phyloP scores from a whole-genome alignment of 2,797 vertebrate species.

The Liparis tanakae region DNA sequence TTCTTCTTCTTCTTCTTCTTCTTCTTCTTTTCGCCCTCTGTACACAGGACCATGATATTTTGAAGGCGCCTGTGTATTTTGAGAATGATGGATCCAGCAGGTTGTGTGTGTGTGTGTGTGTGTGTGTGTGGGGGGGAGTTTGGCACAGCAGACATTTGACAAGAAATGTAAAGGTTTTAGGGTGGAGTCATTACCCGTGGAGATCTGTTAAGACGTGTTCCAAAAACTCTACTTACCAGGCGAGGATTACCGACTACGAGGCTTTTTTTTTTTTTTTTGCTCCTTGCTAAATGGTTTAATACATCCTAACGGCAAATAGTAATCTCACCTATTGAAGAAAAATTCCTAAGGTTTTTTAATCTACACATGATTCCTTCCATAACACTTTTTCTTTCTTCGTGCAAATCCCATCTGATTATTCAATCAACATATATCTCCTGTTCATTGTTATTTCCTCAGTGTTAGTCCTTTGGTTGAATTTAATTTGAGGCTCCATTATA shows the following conservation, averaged over 20 bases:
- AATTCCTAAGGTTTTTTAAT: slow-evolving; percentile 25
- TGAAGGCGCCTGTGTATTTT: slow-evolving; percentile 72
- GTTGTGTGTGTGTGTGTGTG: slow-evolving; percentile 26
- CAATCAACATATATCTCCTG: slow-evolving; percentile 20
- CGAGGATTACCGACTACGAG: slow-evolving; percentile 50
- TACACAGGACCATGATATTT: slow-evolving; percentile 66
- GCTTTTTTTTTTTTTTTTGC: slow-evolving; percentile 33
- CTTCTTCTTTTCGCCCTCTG: slow-evolving; percentile 42
- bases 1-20: too few relatives aligned
- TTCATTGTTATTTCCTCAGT: slow-evolving; percentile 33
- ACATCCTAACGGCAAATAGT: slow-evolving; percentile 28
- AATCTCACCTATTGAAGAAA: slow-evolving; percentile 21
- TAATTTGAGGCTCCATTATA: slow-evolving; percentile 62
- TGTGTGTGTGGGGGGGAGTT: slow-evolving; percentile 23
- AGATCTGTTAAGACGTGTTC: slow-evolving; percentile 72
- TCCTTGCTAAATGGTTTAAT: slow-evolving; percentile 30
- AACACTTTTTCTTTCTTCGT: slow-evolving; percentile 30
- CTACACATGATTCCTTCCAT: slow-evolving; percentile 40
- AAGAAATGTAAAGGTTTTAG: slow-evolving; percentile 73
- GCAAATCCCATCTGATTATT: slow-evolving; percentile 39
- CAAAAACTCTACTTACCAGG: slow-evolving; percentile 63
- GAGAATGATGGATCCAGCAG: slow-evolving; percentile 75
- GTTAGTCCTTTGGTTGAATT: slow-evolving; percentile 42
- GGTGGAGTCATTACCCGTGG: slow-evolving; percentile 75
- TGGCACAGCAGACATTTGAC: slow-evolving; percentile 66